Evolutionary conservation across 1,140 invertebrate species (phyloP).

Genomic region (Apis dorsata): DNA sequence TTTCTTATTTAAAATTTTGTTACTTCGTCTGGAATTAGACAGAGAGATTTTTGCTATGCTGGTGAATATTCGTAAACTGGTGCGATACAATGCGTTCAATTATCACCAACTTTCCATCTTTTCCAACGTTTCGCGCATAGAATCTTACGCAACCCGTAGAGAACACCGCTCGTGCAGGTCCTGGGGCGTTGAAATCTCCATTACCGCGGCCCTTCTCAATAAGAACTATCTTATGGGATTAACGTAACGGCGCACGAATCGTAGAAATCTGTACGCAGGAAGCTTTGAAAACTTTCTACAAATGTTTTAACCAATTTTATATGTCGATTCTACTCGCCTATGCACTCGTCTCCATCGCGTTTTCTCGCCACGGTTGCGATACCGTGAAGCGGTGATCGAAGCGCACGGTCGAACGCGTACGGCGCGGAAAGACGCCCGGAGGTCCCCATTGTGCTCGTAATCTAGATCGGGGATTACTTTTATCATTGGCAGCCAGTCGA

Average conservation of each 20-base stretch:
- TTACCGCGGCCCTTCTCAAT: neutral
- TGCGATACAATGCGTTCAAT: neutral
- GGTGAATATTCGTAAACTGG: neutral
- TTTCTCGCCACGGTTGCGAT: slow-evolving; percentile 58
- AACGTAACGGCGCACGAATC: neutral
- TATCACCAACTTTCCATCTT: slow-evolving; percentile 12
- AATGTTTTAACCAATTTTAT: neutral
- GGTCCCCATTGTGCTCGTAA: slow-evolving; percentile 71
- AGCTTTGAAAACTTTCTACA: neutral
- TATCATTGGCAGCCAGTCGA: slow-evolving; percentile 64
- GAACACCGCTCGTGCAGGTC: neutral
- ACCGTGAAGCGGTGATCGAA: slow-evolving; percentile 54
- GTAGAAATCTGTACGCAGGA: neutral
- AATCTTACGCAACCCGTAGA: neutral
- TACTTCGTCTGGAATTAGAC: neutral
- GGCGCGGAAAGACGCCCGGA: slow-evolving; percentile 66
- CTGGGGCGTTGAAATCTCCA: slow-evolving; percentile 13
- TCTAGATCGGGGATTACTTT: slow-evolving; percentile 73
- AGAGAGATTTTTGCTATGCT: neutral
- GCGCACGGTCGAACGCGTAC: slow-evolving; percentile 56
- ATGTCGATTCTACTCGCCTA: neutral
- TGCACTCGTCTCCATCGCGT: neutral
- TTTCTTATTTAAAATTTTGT: neutral
- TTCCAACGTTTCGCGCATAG: neutral
- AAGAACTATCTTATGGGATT: no score